Base-by-base conservation (phyloP, 2,888 invertebrate genomes). In the Epicampocera succincta region DNA sequence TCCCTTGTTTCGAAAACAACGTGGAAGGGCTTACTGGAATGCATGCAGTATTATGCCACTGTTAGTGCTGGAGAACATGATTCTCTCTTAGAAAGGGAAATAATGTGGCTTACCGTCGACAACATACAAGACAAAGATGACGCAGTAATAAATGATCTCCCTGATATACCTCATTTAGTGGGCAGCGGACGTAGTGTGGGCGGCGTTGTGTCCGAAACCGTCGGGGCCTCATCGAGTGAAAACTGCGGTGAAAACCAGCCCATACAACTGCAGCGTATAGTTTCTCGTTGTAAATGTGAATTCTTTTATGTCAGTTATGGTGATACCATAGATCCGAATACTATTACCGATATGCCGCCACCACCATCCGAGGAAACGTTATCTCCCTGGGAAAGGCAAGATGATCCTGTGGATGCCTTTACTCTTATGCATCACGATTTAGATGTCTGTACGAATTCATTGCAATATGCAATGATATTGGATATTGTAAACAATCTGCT, bases 41-140 rank as follows among this genome's bases (percentile, higher is more conserved):
- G 99, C 91, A 98, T 99, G 98, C 99, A 99, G 93, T 99, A 99
- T 92, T 99, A 99, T 92, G 99, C 99, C 12, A 99, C 99, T 9
- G 98, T 99, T 60, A 96, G 96, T 89, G 96, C 96, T 3, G 94
- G 94, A 40, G 94, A 95, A 87, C 93, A 93, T 82, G 95, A 95
- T 87, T 93, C 94, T 44, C 91, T 94, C 13, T 92, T 93, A 85
- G 94, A 92, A 93, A 96, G 97, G 87, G 97, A 98, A 91, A 98
- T 99, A 85, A 97, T 98, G 93, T 99, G 99, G 99, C 92, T 99
- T 85, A 96, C 96, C 0, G 94, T 97, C 54, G 98, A 98, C 86
- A 97, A 98, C 89, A 98, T 98, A 80, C 97, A 97, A 88, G 95
- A 95, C 88, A 94, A 95, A 76, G 95, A 95, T 87, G 94, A 95